These are phyloP conservation scores for Anas platyrhynchos DNA, from an alignment of 2,113 vertebrate species.

Conservation along the genomic window DNA sequence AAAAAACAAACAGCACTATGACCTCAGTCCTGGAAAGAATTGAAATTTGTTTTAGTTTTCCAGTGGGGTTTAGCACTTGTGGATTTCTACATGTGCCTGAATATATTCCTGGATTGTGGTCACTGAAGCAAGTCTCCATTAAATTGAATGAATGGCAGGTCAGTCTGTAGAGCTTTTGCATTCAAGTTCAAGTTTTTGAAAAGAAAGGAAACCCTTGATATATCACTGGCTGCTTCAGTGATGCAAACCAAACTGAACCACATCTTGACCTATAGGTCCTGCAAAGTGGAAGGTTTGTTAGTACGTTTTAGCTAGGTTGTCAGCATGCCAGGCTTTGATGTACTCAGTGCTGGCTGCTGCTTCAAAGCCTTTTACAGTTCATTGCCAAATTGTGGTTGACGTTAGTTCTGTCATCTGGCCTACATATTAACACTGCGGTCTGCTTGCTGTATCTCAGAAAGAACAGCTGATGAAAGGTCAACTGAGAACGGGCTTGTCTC, in stretches of 20 bases:
- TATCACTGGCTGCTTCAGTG: neutral
- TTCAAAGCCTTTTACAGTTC: conserved; percentile 4
- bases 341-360: conserved; percentile 9
- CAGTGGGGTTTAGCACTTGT: neutral
- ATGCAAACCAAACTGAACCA: neutral
- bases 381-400: neutral
- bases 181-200: neutral
- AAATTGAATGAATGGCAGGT: neutral
- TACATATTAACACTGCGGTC: neutral
- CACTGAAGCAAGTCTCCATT: neutral
- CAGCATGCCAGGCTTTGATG: neutral
- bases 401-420: neutral
- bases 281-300: neutral
- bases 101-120: neutral
- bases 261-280: neutral
- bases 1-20: neutral
- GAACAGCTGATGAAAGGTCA: neutral
- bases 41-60: neutral
- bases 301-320: neutral
- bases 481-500: neutral
- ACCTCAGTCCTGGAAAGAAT: neutral
- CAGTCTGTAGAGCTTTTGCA: neutral
- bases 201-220: neutral
- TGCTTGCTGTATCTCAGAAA: neutral
- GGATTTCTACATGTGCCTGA: neutral